Evolutionary conservation across 2,113 vertebrate species (phyloP), one percentile per base, ranked within the genome.

Genomic region (Ptilorrhoa leucosticta): DNA sequence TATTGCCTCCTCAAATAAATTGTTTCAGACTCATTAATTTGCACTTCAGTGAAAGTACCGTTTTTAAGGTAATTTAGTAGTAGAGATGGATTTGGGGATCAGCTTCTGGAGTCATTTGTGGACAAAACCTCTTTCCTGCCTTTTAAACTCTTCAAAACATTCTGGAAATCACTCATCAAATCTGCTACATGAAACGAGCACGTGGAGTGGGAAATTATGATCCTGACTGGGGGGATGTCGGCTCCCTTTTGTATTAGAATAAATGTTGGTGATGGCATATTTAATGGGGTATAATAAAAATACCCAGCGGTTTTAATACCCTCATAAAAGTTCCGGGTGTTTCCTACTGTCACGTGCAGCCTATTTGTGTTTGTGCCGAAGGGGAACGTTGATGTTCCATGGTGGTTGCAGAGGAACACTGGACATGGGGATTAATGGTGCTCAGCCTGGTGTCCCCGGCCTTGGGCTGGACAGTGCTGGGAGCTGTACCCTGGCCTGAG

Each of bases 191-290:
- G 27, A 66, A 83, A 15, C 10, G 50, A 71, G 11, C 10, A 4
- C 0, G 0, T 37, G 66, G 53, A 45, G 20, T 2, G 4, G 39
- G 61, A 75, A 84, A 27, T 70, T 71, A 15, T 4, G 31, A n/a
- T 69, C 57, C 48, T 72, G 30, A 15, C 1, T 58, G 40, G 6
- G 42, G 6, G 22, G 10, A 15, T 15, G 33, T 35, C 0, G 0
- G 27, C 42, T 54, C 35, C n/a, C 44, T 94, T 83, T 40, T 64
- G 26, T 82, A 7, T 75, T 60, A 89, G 70, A 65, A 61, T n/a
- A 44, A 58, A 28, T 27, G 40, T 53, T 45, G 48, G 19, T 70
- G 47, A 68, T 51, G 44, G 27, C 0, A 0, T 54, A 31, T 70
- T 87, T 81, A 84, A 66, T 71, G 53, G 28, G 11, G 2, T 24